Evolutionary conservation across 2,888 invertebrate genomes (phyloP), one percentile per base, ranked within the genome.

Genomic region (Liopterus haemorrhoidalis): DNA sequence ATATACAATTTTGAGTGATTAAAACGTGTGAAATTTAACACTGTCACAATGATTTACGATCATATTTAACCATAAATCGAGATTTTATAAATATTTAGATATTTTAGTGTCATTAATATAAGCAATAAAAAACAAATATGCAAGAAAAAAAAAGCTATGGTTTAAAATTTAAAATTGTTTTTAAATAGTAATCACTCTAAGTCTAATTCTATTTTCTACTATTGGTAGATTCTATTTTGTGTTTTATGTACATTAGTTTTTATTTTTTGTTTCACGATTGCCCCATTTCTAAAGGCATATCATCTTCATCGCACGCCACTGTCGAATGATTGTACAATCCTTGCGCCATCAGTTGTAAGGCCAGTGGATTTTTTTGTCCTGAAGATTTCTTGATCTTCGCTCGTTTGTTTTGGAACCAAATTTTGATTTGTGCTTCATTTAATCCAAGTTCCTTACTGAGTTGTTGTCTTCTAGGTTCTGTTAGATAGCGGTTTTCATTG

Each of bases 401-500:
- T 11, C 95, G 76, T 67, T 95, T 94, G 72, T 95, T 94, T 73
- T 95, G 91, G 72, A 93, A 92, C 93, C 92, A 94, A 67, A 94
- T 93, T 74, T 94, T 94, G 65, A 92, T 96, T 71, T 96, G 96
- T 0, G 93, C 92, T 68, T 97, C 96, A 58, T 95, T 94, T 48
- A 96, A 74, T 1, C 90, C 88, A 47, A 96, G 73, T 60, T 94
- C 93, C 3, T 82, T 76, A n/a, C 94, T 93, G 49, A 96, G 72
- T 53, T 89, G 83, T 65, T 92, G 92, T 31, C 96, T 76, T 54
- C 95, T 73, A 48, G 88, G 78, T 67, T 96, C 96, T 1, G 94
- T 95, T 58, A 97, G 76, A 72, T 96, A 88, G 57, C 88, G 82
- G 73, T 90, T 92, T 66, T 91, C 90, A 19, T 83, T 80, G 68